Evolutionary conservation across 1,140 invertebrate species (phyloP).

Genomic region (Pollicipes pollicipes): DNA sequence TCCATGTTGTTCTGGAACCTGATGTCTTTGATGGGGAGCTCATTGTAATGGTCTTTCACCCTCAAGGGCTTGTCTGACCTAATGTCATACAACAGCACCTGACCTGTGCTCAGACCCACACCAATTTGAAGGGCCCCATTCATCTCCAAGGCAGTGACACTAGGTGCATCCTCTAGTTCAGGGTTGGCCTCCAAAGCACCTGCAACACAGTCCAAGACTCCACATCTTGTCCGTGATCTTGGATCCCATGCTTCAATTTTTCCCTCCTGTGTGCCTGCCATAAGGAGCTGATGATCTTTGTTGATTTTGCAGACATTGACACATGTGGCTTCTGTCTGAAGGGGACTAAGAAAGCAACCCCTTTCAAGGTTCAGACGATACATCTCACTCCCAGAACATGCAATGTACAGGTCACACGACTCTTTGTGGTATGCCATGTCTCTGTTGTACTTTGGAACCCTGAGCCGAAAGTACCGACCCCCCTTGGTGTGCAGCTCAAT

Average conservation of each 20-base stretch:
- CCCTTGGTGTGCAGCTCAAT: conserved; percentile 87
- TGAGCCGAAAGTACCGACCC: conserved; percentile 72
- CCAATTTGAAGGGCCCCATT: conserved; percentile 64
- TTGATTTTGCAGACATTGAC: conserved; percentile 79
- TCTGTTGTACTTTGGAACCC: conserved; percentile 87
- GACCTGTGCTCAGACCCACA: conserved; percentile 79
- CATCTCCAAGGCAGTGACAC: conserved; percentile 59
- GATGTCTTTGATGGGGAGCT: conserved; percentile 72
- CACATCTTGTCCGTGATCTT: conserved; percentile 50
- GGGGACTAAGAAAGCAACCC: conserved; percentile 77
- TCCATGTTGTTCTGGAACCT: conserved; percentile 65
- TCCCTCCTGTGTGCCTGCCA: conserved; percentile 78
- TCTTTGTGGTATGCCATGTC: conserved; percentile 82
- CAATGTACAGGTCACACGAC: conserved; percentile 80
- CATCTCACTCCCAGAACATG: conserved; percentile 53
- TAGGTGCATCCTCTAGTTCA: conserved; percentile 38
- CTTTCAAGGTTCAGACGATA: conserved; percentile 3
- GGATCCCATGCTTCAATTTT: conserved; percentile 94
- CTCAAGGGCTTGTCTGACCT: conserved; percentile 70
- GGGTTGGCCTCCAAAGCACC: conserved; percentile 42
- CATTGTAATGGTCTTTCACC: conserved; percentile 90
- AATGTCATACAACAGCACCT: conserved; percentile 87
- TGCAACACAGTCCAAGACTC: conserved; percentile 67
- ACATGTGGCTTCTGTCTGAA: conserved; percentile 49
- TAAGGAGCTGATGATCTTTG: conserved; percentile 66